Percentiles rank a stretch among this genome's conserved stretches.
These are phyloP conservation scores for Tetragnatha versicolor DNA, from an alignment of 1,140 invertebrate species.

Conservation along the genomic window DNA sequence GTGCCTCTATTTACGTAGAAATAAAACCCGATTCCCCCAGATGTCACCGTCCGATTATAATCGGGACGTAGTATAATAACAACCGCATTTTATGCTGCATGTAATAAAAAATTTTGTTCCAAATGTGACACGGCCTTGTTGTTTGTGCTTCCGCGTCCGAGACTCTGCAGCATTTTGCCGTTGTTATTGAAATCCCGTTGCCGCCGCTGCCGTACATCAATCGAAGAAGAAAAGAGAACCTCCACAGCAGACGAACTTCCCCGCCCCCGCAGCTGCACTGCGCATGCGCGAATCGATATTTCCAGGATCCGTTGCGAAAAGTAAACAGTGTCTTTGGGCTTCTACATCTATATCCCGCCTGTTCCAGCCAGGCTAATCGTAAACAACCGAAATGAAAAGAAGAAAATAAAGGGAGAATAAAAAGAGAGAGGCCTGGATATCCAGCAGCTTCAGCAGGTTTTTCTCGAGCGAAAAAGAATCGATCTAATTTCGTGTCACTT, in stretches of 20 bases:
- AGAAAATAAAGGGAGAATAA: not conserved
- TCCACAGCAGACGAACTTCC: conserved; percentile 39
- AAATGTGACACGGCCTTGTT: conserved; percentile 13
- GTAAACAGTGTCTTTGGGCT: conserved; percentile 32
- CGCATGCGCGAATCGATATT: conserved; percentile 48
- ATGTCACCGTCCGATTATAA: no score
- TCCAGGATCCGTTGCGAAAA: conserved; percentile 47
- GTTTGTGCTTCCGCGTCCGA: conserved; percentile 30
- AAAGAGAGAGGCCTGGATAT: not conserved
- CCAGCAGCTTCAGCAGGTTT: not conserved
- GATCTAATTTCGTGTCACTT: not conserved
- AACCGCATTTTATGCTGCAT: no score
- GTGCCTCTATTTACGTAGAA: no score
- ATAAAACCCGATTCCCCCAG: no score
- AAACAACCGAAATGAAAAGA: conserved; percentile 30
- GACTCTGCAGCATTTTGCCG: conserved; percentile 9
- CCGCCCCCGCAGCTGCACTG: not conserved
- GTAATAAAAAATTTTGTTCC: no score
- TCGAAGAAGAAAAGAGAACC: no score
- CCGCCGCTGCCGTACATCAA: conserved; percentile 31
- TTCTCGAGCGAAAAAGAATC: not conserved
- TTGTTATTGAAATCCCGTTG: conserved; percentile 12
- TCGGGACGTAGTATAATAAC: no score
- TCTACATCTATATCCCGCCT: conserved; percentile 13
- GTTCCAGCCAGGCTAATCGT: conserved; percentile 11